A percentile compares a stretch with the other conserved stretches of the same genome.
Conservation (phyloP, 1,140 invertebrate species). For the Pseudobourletiella spinata region DNA sequence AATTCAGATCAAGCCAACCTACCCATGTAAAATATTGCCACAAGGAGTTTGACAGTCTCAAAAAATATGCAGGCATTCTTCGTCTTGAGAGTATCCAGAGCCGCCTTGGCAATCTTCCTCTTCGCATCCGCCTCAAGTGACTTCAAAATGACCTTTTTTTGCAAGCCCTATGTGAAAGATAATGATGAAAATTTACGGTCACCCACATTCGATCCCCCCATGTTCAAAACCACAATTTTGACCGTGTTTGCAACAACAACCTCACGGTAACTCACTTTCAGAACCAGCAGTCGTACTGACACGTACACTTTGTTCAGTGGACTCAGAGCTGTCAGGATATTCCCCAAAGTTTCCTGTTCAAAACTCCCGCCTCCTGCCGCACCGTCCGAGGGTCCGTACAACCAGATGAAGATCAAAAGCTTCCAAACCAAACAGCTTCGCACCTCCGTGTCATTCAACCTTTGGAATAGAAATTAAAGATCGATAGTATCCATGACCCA, state of each 20-base stretch:
- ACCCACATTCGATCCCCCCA: too few species aligned
- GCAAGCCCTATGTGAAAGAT: constrained; percentile 20
- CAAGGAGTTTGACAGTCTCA: constrained; percentile 28
- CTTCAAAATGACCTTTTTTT: constrained; percentile 1
- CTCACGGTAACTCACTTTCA: constrained; percentile 32
- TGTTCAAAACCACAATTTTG: constrained; percentile 6
- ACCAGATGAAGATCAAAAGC: constrained; percentile 30
- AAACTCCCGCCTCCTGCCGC: constrained; percentile 14
- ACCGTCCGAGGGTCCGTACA: constrained; percentile 19
- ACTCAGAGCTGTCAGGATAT: constrained; percentile 31
- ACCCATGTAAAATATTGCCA: constrained; percentile 32
- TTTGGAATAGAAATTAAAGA: not conserved
- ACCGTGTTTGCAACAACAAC: not conserved
- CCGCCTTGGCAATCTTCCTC: constrained; percentile 24
- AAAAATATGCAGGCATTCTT: constrained; percentile 28
- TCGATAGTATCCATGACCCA: not conserved
- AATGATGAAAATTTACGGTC: not conserved
- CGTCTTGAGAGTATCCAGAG: constrained; percentile 23
- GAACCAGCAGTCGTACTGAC: constrained; percentile 24
- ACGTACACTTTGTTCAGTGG: constrained; percentile 33
- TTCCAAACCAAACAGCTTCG: constrained; percentile 23
- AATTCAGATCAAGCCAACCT: not conserved
- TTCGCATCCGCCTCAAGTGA: constrained; percentile 15
- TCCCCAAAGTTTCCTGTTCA: constrained; percentile 29
- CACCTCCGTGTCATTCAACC: constrained; percentile 21